A percentile compares a stretch with the other conserved stretches of the same genome.
Evolutionary conservation across 2,888 invertebrate genomes (phyloP).

Genomic region (Drosophila pseudotalamancana): DNA sequence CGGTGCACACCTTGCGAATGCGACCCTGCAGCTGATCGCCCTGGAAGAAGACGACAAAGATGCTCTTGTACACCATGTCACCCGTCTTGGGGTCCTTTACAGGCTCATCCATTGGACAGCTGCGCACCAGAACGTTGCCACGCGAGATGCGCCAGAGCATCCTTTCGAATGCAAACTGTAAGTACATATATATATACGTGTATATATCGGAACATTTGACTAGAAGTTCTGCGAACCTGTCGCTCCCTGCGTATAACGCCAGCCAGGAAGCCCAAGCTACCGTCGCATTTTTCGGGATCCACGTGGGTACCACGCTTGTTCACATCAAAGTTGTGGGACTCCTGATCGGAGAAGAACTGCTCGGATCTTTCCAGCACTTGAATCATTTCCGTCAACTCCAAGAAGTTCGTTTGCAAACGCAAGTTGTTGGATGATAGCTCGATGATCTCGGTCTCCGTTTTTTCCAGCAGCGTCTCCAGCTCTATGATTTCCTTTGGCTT

Average conservation of each 20-base stretch:
- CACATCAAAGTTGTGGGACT: conserved; percentile 75
- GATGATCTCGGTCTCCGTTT: conserved; percentile 96
- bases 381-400: conserved; percentile 95
- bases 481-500: conserved; percentile 92
- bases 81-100: conserved; percentile 90
- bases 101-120: conserved; percentile 90
- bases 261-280: conserved; percentile 89
- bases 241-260: conserved; percentile 93
- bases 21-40: conserved; percentile 93
- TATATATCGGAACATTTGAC: too few species aligned
- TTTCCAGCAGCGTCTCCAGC: conserved; percentile 93
- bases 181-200: neutral
- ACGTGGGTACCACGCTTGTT: conserved; percentile 90
- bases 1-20: conserved; percentile 94
- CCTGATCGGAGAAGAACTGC: conserved; percentile 81
- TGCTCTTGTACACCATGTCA: conserved; percentile 90
- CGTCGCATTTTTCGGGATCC: conserved; percentile 85
- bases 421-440: conserved; percentile 97
- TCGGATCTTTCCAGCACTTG: conserved; percentile 97
- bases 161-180: conserved; percentile 91
- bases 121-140: conserved; percentile 92
- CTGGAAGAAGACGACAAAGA: conserved; percentile 92
- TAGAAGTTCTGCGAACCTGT: conserved; percentile 11
- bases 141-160: conserved; percentile 95
- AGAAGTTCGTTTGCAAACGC: conserved; percentile 94